These are phyloP conservation scores for Nesospiza acunhae DNA, from an alignment of 2,113 vertebrate genomes.

Conservation along the genomic window DNA sequence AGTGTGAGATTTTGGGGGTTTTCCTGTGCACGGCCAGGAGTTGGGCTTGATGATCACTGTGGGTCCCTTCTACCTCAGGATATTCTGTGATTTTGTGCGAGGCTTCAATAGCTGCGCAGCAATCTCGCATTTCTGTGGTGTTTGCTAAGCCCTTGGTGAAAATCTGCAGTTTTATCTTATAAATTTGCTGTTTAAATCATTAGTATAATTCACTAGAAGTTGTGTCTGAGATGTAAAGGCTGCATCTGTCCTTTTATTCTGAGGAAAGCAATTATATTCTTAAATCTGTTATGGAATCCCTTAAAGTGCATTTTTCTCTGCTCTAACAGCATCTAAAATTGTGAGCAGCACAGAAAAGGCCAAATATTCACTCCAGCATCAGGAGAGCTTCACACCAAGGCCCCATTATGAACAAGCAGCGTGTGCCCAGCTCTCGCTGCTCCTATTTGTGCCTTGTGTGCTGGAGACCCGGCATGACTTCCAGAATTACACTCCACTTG, in stretches of 20 bases:
- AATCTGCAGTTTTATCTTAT: background rate
- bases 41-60: accelerated
- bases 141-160: background rate
- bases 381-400: background rate
- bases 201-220: too few species aligned
- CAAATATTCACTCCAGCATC: background rate
- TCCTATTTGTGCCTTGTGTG: accelerated
- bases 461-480: background rate
- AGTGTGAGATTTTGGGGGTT: background rate
- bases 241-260: background rate
- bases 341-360: accelerated
- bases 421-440: too few species aligned
- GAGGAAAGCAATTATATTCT: background rate
- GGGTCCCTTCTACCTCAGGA: background rate
- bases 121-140: accelerated
- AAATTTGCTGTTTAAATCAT: background rate
- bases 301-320: background rate
- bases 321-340: background rate
- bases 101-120: background rate
- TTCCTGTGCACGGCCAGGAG: background rate
- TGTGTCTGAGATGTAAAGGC: accelerated
- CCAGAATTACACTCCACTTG: background rate
- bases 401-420: accelerated
- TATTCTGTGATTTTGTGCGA: background rate
- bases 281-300: accelerated